A percentile compares a stretch with the other conserved stretches of the same genome.
These are phyloP conservation scores for Atta texana DNA, from an alignment of 1,140 invertebrate genomes.

Conservation along the genomic window DNA sequence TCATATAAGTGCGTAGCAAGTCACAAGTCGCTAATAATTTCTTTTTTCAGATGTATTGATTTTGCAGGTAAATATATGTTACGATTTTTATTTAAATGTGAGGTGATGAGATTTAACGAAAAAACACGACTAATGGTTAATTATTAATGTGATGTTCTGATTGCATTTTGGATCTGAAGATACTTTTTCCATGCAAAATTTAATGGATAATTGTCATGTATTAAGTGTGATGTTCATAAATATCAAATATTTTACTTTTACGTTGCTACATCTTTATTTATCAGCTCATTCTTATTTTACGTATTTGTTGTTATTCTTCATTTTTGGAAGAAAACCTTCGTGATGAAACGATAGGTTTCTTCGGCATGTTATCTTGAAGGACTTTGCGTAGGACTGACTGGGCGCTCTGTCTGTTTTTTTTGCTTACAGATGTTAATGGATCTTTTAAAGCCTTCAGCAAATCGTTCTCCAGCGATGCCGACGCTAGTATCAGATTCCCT, in stretches of 20 bases:
- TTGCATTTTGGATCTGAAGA: neutral
- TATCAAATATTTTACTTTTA: constrained; percentile 3
- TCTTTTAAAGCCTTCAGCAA: neutral
- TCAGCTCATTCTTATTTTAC: constrained; percentile 23
- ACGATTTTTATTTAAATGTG: neutral
- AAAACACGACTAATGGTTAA: neutral
- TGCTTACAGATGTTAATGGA: constrained; percentile 50
- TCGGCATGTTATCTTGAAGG: neutral
- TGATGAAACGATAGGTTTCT: neutral
- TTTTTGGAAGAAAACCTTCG: neutral
- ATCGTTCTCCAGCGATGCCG: neutral
- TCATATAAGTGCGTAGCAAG: neutral
- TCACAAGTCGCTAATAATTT: constrained; percentile 5
- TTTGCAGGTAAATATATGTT: constrained; percentile 4
- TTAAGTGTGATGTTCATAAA: neutral
- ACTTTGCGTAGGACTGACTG: constrained; percentile 27
- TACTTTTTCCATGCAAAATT: neutral
- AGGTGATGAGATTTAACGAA: neutral
- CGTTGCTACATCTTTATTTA: neutral
- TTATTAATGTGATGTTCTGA: constrained; percentile 15
- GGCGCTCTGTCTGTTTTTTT: neutral
- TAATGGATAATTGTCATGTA: constrained; percentile 8
- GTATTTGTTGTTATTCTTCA: neutral
- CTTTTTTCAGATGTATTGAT: neutral
- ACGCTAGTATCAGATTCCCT: neutral